Conservation (phyloP, 2,113 vertebrate species). For the Laticauda laticaudata region DNA sequence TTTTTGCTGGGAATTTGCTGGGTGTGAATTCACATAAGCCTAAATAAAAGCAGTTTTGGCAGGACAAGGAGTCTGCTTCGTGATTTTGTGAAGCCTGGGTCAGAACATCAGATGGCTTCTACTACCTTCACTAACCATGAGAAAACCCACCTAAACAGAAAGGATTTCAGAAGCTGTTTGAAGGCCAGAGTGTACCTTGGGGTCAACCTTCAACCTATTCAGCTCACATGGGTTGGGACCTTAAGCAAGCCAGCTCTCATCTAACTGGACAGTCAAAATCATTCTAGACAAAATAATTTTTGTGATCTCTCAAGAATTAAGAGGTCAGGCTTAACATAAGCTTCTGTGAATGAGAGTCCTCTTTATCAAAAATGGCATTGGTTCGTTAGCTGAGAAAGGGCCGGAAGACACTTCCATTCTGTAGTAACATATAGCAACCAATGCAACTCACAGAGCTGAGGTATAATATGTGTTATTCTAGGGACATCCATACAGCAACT, state of each 20-base stretch:
- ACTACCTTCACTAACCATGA: neutral
- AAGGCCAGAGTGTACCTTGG: neutral
- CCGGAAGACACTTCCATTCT: neutral
- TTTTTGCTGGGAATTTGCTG: too few relatives aligned
- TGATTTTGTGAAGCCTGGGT: too few relatives aligned
- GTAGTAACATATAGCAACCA: neutral
- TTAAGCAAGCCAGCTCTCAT: neutral
- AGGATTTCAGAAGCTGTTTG: neutral
- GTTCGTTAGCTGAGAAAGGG: neutral
- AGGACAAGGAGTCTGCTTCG: too few relatives aligned
- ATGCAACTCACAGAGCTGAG: neutral
- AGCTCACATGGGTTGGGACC: neutral
- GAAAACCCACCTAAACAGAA: neutral
- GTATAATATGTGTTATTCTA: neutral
- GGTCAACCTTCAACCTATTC: neutral
- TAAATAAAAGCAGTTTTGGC: too few relatives aligned
- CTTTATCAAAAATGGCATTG: neutral
- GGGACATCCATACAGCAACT: neutral
- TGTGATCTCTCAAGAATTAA: neutral
- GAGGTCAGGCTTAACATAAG: neutral
- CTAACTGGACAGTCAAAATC: neutral
- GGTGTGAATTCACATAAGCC: too few relatives aligned
- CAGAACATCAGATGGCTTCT: too few relatives aligned
- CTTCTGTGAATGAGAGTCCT: neutral
- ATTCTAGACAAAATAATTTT: neutral